These are phyloP conservation scores for Chrysomela aeneicollis DNA, from an alignment of 2,888 invertebrate species.

Conservation along the genomic window DNA sequence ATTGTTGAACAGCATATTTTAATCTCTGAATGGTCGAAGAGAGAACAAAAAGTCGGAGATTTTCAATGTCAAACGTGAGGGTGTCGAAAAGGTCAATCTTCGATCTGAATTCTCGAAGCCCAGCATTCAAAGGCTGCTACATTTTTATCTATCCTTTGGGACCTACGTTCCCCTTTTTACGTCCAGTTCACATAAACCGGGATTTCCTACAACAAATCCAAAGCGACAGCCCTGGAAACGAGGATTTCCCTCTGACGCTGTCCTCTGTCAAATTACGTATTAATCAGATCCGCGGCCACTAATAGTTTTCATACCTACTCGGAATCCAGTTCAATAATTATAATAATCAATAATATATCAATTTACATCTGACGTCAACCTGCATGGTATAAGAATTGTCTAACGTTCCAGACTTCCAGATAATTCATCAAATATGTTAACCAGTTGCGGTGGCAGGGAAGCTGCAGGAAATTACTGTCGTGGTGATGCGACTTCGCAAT, in stretches of 20 bases:
- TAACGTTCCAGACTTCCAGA: no score
- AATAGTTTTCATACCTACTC: background rate
- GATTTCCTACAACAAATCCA: slow-evolving; percentile 42
- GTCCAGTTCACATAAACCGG: slow-evolving; percentile 41
- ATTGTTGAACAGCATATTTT: slow-evolving; percentile 11
- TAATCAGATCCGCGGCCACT: slow-evolving; percentile 8
- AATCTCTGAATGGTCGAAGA: slow-evolving; percentile 4
- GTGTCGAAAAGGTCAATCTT: slow-evolving; percentile 30
- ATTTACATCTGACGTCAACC: no score
- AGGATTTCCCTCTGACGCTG: slow-evolving; percentile 39
- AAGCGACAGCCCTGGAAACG: slow-evolving; percentile 43
- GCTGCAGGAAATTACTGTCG: no score
- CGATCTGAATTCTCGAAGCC: slow-evolving; percentile 26
- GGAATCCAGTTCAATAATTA: background rate
- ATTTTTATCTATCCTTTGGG: slow-evolving; percentile 52
- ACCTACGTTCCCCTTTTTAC: slow-evolving; percentile 46
- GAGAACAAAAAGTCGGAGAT: slow-evolving; percentile 5
- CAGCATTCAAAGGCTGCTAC: slow-evolving; percentile 42
- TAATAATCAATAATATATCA: no score
- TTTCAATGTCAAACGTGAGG: slow-evolving; percentile 15
- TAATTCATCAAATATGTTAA: no score
- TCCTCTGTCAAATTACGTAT: slow-evolving; percentile 37
- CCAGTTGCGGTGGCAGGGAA: no score
- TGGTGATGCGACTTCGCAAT: no score
- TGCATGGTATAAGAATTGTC: no score